Evolutionary conservation across 2,888 invertebrate genomes (phyloP), one percentile per base, ranked within the genome.

Genomic region (Pandemis corylana): DNA sequence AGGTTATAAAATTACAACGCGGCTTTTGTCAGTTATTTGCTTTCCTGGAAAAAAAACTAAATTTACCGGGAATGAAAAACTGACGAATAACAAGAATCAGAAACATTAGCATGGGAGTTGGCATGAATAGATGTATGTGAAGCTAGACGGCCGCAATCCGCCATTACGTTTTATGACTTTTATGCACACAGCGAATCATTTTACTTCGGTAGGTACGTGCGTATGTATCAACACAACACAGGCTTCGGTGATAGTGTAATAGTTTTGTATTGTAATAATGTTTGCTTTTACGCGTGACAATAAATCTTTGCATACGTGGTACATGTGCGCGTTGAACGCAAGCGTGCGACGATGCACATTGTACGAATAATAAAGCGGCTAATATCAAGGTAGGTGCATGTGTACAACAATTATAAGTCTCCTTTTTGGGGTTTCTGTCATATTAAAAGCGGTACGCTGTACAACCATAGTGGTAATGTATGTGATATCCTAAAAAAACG

Each of bases 171-270:
- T 71, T 20, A 20, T 20, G 20, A 20, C 20, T 20, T 20, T 20
- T 75, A 75, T 71, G 71, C 90, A 92, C 90, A 91, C 91, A 89
- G 81, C 86, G 85, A 89, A 91, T 91, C 83, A 92, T 92, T 91
- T 89, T 84, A 87, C 83, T 85, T 87, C 85, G 5, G 49, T 85
- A 86, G 5, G 49, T 85, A 86, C n/a, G 49, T 85, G 87, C 86
- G 85, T 85, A 85, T 85, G 84, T 84, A 83, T n/a, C 0, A 1
- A 85, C 85, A 86, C 67, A 76, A 75, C 74, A 79, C 74, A 79
- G 65, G 72, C 71, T 73, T 77, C 77, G 76, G 77, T 75, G 76
- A 67, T 70, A 76, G 68, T 69, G 70, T 71, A 78, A 80, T 80
- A 79, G 80, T 80, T 76, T 76, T 69, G 72, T 71, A 62, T 70